Conservation (phyloP, 2,888 invertebrate genomes). For the Agrochola litura region DNA sequence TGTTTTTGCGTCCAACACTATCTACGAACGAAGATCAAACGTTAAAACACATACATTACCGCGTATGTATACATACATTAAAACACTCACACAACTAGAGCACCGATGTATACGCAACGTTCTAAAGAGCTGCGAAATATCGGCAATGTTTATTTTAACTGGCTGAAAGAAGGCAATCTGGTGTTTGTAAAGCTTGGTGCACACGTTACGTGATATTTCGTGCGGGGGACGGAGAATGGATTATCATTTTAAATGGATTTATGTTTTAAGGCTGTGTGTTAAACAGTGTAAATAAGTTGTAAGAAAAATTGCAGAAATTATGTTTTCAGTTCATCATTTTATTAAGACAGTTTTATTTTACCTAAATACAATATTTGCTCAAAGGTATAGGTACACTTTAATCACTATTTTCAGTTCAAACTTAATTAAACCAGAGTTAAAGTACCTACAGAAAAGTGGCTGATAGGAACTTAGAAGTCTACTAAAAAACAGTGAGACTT, state of each 20-base stretch:
- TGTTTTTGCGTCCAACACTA: slow-evolving; percentile 56
- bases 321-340: background rate
- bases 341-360: background rate
- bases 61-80: slow-evolving; percentile 63
- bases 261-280: slow-evolving; percentile 30
- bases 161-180: slow-evolving; percentile 90
- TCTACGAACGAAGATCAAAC: slow-evolving; percentile 66
- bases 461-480: no score
- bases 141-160: slow-evolving; percentile 88
- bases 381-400: no score
- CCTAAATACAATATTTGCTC: no score
- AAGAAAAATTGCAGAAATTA: background rate
- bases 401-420: background rate
- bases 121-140: slow-evolving; percentile 87
- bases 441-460: background rate
- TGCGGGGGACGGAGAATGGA: slow-evolving; percentile 12
- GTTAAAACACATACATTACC: slow-evolving; percentile 64
- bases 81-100: slow-evolving; percentile 59
- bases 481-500: background rate
- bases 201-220: slow-evolving; percentile 57
- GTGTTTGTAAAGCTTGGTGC: slow-evolving; percentile 78
- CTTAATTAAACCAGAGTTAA: background rate
- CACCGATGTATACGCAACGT: slow-evolving; percentile 70
- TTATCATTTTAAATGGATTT: slow-evolving; percentile 46
- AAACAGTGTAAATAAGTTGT: background rate